Evolutionary conservation across 2,113 vertebrate genomes (phyloP).

Genomic region (Cyanoderma ruficeps): DNA sequence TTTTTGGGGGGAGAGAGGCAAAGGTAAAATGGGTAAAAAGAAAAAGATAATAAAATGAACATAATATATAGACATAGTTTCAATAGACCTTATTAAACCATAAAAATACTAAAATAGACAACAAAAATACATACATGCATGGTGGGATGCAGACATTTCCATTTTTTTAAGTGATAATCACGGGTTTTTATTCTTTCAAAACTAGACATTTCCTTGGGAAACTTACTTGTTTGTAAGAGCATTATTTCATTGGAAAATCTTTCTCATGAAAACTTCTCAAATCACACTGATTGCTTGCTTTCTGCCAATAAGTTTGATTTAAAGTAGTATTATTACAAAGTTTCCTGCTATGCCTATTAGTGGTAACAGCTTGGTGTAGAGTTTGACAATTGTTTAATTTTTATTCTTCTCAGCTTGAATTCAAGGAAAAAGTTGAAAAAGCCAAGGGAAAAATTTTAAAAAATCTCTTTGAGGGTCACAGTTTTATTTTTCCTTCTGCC

Average conservation of each 20-base stretch:
- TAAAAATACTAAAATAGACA: background rate
- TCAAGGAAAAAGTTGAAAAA: background rate
- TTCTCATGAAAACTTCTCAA: background rate
- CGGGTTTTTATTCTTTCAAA: background rate
- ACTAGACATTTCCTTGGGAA: background rate
- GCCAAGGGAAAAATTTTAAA: background rate
- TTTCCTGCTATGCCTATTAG: background rate
- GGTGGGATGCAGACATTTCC: background rate
- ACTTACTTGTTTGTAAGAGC: background rate
- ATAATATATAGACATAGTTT: background rate
- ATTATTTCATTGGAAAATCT: background rate
- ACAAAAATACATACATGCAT: fast-evolving
- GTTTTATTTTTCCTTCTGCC: background rate
- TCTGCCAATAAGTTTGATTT: background rate
- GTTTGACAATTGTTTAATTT: constrained; percentile 5
- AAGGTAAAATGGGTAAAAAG: background rate
- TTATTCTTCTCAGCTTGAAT: background rate
- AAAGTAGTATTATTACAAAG: background rate
- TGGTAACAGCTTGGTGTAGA: background rate
- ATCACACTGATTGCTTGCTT: background rate
- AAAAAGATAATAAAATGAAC: background rate
- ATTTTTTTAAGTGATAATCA: background rate
- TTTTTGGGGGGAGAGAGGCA: no score
- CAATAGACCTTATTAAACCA: background rate
- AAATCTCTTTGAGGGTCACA: background rate